Percentiles rank a stretch among this genome's conserved stretches.
Evolutionary conservation across 2,113 vertebrate genomes (phyloP).

Genomic region (pig (Sus scrofa)): DNA sequence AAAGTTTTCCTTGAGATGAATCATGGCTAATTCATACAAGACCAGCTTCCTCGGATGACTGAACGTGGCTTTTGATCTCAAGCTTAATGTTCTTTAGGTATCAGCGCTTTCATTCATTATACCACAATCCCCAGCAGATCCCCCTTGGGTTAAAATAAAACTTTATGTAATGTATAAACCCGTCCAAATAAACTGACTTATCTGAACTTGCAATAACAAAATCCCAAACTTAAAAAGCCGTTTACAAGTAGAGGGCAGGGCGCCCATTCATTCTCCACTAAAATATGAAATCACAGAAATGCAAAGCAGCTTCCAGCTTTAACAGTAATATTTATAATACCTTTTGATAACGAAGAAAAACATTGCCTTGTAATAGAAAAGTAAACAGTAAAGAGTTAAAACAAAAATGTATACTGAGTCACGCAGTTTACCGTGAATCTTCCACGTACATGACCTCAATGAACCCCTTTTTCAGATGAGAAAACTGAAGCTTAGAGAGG

Average conservation of each 20-base stretch:
- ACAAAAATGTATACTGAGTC: not conserved
- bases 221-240: not conserved
- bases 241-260: not conserved
- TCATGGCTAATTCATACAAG: not conserved
- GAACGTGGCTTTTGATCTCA: not conserved
- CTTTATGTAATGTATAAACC: fast-evolving
- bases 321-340: not conserved
- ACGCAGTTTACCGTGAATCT: not conserved
- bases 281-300: not conserved
- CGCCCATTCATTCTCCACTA: not conserved
- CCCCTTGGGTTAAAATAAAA: not conserved
- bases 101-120: not conserved
- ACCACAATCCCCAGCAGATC: not conserved
- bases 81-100: fast-evolving
- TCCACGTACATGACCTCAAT: not conserved
- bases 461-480: not conserved
- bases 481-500: not conserved
- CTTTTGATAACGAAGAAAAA: not conserved
- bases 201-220: not conserved
- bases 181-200: too few species aligned
- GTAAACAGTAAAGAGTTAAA: not conserved
- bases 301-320: not conserved
- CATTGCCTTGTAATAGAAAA: not conserved
- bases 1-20: not conserved
- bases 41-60: not conserved